phyloP scores from a whole-genome alignment of 2,888 invertebrate genomes.

The Crioceris asparagi region DNA sequence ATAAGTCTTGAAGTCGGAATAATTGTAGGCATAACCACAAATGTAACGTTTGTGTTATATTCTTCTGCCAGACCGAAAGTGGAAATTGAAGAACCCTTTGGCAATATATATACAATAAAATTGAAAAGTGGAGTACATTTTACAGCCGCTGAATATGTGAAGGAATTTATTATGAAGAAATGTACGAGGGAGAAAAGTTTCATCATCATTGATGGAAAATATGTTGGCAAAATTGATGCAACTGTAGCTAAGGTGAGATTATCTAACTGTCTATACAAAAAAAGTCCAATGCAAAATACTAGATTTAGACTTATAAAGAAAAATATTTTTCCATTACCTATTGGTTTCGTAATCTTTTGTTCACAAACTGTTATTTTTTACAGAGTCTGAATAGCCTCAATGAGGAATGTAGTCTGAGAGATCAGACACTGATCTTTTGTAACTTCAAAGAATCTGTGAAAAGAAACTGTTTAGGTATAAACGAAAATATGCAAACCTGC shows the following conservation, averaged over 20 bases:
- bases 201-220: constrained; percentile 42
- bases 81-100: constrained; percentile 28
- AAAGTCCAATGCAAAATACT: background rate
- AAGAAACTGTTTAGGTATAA: constrained; percentile 32
- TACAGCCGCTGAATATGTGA: constrained; percentile 70
- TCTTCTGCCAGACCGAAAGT: constrained; percentile 42
- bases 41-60: constrained; percentile 43
- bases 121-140: constrained; percentile 65
- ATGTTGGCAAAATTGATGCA: constrained; percentile 47
- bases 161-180: constrained; percentile 37
- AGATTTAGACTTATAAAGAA: constrained; percentile 1
- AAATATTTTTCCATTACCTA: constrained; percentile 1
- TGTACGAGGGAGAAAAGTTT: constrained; percentile 22
- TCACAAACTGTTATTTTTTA: constrained; percentile 40
- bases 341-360: constrained; percentile 14
- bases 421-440: constrained; percentile 43
- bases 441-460: constrained; percentile 35
- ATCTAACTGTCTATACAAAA: too few species aligned
- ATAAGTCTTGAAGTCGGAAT: constrained; percentile 57
- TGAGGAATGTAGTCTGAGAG: constrained; percentile 42
- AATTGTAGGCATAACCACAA: constrained; percentile 44
- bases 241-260: constrained; percentile 47
- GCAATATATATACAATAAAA: constrained; percentile 46
- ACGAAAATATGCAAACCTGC: constrained; percentile 22
- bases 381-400: constrained; percentile 46